These are phyloP conservation scores for Patella depressa DNA, from an alignment of 2,888 invertebrate species.

Conservation along the genomic window DNA sequence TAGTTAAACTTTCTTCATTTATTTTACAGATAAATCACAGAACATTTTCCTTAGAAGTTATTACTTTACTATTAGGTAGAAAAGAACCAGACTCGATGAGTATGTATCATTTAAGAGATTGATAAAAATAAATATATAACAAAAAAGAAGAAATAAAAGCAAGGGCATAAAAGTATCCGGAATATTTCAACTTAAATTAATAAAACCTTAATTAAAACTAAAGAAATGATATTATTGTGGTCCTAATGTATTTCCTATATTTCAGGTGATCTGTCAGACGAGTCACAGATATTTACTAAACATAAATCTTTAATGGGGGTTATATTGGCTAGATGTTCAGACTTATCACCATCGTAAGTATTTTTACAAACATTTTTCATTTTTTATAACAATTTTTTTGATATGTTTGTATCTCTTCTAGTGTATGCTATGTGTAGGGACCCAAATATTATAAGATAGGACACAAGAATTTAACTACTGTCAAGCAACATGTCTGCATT, in stretches of 20 bases:
- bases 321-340: slow-evolving; percentile 64
- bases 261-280: slow-evolving; percentile 42
- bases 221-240: too few relatives aligned
- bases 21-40: slow-evolving; percentile 65
- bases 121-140: background rate
- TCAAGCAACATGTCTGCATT: too few relatives aligned
- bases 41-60: slow-evolving; percentile 74
- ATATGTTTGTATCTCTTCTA: too few relatives aligned
- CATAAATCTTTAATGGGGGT: slow-evolving; percentile 53
- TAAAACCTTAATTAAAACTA: too few relatives aligned
- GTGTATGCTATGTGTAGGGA: too few relatives aligned
- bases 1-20: too few relatives aligned
- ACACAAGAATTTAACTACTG: too few relatives aligned
- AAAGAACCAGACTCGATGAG: slow-evolving; percentile 50
- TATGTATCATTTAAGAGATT: slow-evolving; percentile 15
- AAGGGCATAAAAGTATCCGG: too few relatives aligned
- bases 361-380: background rate
- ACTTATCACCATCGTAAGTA: slow-evolving; percentile 62
- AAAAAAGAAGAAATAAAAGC: too few relatives aligned
- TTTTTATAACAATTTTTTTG: background rate
- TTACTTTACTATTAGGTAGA: slow-evolving; percentile 70
- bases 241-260: background rate
- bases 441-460: too few relatives aligned
- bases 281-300: slow-evolving; percentile 44
- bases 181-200: too few relatives aligned